Base-by-base conservation (phyloP, 2,113 vertebrate species). In the Silurus glanis region DNA sequence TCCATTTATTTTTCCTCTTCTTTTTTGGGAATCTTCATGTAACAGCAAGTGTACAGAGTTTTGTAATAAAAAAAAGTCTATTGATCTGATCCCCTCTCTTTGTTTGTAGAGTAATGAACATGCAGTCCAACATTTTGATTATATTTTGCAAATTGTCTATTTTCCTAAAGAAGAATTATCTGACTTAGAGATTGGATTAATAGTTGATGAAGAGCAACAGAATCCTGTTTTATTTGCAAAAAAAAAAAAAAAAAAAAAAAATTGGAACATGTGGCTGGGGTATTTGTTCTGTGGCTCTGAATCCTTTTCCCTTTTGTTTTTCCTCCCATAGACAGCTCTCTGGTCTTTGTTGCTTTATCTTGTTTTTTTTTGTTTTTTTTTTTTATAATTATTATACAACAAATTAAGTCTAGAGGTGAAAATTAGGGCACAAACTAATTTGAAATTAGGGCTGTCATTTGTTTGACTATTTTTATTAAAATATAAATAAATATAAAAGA, bases 1-100 rank as follows among this genome's bases (percentile, higher is more conserved):
- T 85, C 23, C 37, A 64, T 64, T 37, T n/a, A 19, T 51, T 58
- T 25, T 69, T 87, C 1, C 56, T 25, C 2, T 51, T 14, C 58
- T 59, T 56, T 47, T 83, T 59, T 13, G 83, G 61, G 74, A 75
- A 62, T 88, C 51, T 78, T 85, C 37, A 82, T 85, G 87, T 88
- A 85, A 86, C 69, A 49, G 59, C 69, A 82, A 83, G 87, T 88
- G 82, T 88, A 90, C 89, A 89, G 81, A 86, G 47, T 88, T 90
- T 90, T 90, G 82, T 88, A 88, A 87, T 90, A 86, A 88, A 86
- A 82, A 80, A 59, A 51, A 61, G 13, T 80, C 56, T 80, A 16
- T 61, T 55, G 49, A 55, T 37, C 64, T 55, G 37, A 28, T 19
- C 9, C 12, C 0, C 9, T 9, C 23, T 21, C 16, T n/a, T 80